These are phyloP conservation scores for Platichthys stellatus DNA, from an alignment of 2,113 vertebrate species.

Conservation along the genomic window DNA sequence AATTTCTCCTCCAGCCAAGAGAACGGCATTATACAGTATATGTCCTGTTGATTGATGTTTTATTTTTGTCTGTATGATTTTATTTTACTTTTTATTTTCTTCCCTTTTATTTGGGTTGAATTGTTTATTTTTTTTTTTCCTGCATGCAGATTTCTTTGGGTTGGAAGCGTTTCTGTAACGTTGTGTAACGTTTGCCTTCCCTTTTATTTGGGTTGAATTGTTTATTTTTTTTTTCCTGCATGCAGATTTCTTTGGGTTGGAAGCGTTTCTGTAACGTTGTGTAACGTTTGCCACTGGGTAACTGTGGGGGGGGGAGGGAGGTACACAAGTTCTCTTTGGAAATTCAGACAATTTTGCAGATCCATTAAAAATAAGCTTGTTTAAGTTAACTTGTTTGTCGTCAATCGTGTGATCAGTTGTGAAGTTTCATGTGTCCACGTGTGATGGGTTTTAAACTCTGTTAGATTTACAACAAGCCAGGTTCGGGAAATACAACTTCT, in stretches of 20 bases:
- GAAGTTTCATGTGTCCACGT: background rate
- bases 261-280: slow-evolving; percentile 78
- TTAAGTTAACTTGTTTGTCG: slow-evolving; percentile 83
- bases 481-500: background rate
- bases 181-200: slow-evolving; percentile 77
- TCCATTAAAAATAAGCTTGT: slow-evolving; percentile 88
- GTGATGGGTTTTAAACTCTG: background rate
- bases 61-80: slow-evolving; percentile 74
- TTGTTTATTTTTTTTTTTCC: slow-evolving; percentile 48
- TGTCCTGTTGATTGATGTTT: slow-evolving; percentile 75
- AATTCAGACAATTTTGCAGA: slow-evolving; percentile 87
- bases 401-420: slow-evolving; percentile 46
- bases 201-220: slow-evolving; percentile 36
- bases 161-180: slow-evolving; percentile 78
- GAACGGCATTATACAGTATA: slow-evolving; percentile 75
- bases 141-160: slow-evolving; percentile 84
- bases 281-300: slow-evolving; percentile 79
- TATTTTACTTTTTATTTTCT: slow-evolving; percentile 62
- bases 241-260: slow-evolving; percentile 82
- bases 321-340: slow-evolving; percentile 82
- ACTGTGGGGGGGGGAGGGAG: slow-evolving; percentile 77
- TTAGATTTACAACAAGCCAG: background rate
- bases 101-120: slow-evolving; percentile 37
- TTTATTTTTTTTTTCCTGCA: slow-evolving; percentile 69
- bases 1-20: slow-evolving; percentile 83